These are phyloP conservation scores for Porites evermanni DNA, from an alignment of 92 coral and sea anemone species.

Conservation along the genomic window DNA sequence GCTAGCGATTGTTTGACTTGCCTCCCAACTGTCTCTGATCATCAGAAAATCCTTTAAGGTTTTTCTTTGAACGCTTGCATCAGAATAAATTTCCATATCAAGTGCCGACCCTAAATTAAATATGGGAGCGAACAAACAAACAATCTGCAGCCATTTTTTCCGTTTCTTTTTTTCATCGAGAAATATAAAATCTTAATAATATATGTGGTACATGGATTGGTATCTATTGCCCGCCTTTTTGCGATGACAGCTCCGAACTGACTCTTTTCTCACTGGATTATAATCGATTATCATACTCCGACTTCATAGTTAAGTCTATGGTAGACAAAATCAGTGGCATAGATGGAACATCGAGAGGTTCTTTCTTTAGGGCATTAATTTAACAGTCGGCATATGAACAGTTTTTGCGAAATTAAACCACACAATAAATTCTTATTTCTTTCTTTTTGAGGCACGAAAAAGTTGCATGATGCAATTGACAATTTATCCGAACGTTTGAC, in stretches of 20 bases:
- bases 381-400: no score
- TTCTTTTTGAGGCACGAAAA: no score
- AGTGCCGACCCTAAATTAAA: slow-evolving; percentile 1
- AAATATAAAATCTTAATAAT: neutral
- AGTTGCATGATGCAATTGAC: no score
- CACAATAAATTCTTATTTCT: no score
- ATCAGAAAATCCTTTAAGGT: neutral
- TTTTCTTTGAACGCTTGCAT: neutral
- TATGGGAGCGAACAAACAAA: no score
- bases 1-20: neutral
- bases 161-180: neutral
- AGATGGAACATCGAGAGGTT: no score
- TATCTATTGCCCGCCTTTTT: neutral
- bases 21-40: neutral
- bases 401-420: no score
- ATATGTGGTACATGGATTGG: neutral
- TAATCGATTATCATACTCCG: no score
- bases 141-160: neutral
- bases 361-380: no score
- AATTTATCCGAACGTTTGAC: no score
- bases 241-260: neutral
- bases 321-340: no score
- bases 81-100: slow-evolving; percentile 26
- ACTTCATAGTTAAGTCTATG: no score
- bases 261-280: neutral